Base-by-base conservation (phyloP, 1,140 invertebrate genomes). In the Temnothorax nylanderi region DNA sequence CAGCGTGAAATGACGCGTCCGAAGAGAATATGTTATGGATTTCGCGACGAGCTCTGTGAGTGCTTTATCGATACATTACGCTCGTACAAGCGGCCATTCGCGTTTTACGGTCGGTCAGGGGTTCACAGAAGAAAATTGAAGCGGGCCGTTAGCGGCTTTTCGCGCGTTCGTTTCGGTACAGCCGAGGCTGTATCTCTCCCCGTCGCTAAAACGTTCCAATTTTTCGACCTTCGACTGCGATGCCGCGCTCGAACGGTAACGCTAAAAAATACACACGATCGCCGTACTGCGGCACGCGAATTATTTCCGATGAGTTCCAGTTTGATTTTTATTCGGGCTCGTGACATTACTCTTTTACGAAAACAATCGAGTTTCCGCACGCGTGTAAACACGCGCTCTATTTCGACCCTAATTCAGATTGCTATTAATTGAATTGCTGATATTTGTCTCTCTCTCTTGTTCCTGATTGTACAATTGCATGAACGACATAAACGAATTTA, bases 91-190 rank as follows among this genome's bases (percentile, higher is more conserved):
- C 69, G 69, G 80, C 54, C 80, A n/a, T n/a, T 75, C 54, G 69
- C 54, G 41, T 75, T 84, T 84, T 74, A 84, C 69, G 32, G 26
- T 60, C 54, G 41, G 41, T 72, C 80, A 37, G 69, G 6, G 69
- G 54, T 84, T 60, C 80, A 75, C 21, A 49, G 72, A 85, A 85
- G 75, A 78, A 85, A 85, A 85, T 77, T 77, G 84, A 67, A 78
- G 64, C 65, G 21, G 41, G 21, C 21, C 64, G 85, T 80, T 69
- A 86, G 85, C 64, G 76, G 64, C 62, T 81, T 86, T 86, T 69
- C 49, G 82, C 47, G 18, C n/a, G 62, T 18, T 47, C 51, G 37
- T 58, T 65, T 82, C 67, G 37, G 21, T 16, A 3, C 65, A 18
- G 13, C 8, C 41, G 54, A 21, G 5, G n/a, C 54, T 5, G 5